These are phyloP conservation scores for Labeo rohita DNA, from an alignment of 2,113 vertebrate genomes.

Conservation along the genomic window DNA sequence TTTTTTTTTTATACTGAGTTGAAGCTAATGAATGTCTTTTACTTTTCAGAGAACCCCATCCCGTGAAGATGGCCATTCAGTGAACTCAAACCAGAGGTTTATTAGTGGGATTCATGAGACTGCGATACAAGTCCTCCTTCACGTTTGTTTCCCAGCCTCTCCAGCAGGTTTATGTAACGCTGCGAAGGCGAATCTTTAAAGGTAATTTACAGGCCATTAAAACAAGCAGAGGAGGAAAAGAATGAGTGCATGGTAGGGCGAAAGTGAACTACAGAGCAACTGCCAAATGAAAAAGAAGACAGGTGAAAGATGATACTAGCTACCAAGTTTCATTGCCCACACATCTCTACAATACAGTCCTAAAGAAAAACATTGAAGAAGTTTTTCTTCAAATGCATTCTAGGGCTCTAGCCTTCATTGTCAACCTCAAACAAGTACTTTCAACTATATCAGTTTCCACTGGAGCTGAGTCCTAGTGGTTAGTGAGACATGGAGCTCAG, in stretches of 20 bases:
- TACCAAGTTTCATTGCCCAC: background rate
- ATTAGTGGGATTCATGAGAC: constrained; percentile 45
- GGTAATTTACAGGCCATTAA: constrained; percentile 48
- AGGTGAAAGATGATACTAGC: background rate
- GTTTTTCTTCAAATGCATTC: constrained; percentile 20
- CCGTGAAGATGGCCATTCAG: constrained; percentile 33
- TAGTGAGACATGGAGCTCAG: background rate
- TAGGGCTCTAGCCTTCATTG: background rate
- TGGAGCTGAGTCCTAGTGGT: background rate
- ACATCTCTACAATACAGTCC: constrained; percentile 36
- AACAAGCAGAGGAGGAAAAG: background rate
- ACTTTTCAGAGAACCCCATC: constrained; percentile 19
- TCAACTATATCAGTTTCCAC: background rate
- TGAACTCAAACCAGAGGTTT: constrained; percentile 44
- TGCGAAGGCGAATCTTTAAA: constrained; percentile 39
- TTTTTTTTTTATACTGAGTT: constrained; percentile 47
- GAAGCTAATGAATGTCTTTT: constrained; percentile 43
- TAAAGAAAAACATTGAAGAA: background rate
- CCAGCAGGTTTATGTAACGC: background rate
- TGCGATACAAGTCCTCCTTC: background rate
- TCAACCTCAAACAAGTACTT: background rate
- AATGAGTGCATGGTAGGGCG: background rate
- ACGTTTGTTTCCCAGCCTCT: background rate
- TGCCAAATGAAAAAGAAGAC: background rate
- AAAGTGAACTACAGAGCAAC: background rate